Conservation (phyloP, 2,113 vertebrate genomes). For the Mastomys coucha region DNA sequence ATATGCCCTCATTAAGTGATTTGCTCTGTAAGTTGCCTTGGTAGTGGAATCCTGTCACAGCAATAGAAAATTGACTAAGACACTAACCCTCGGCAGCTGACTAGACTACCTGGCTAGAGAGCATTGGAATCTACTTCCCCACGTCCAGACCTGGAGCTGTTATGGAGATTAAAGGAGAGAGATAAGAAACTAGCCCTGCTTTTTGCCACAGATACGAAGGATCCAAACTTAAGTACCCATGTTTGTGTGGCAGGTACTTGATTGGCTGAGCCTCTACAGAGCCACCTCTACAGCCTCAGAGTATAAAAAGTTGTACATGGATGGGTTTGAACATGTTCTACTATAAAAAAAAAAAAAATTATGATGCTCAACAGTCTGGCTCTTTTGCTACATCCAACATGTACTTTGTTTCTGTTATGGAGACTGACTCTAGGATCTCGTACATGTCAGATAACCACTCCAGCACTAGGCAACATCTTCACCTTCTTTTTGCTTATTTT, state of each 20-base stretch:
- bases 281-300: background rate
- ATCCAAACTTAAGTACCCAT: background rate
- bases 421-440: background rate
- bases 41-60: background rate
- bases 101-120: background rate
- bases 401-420: background rate
- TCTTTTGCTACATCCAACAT: background rate
- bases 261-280: background rate
- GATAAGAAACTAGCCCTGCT: background rate
- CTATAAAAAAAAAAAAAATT: background rate
- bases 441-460: background rate
- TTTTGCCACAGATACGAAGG: background rate
- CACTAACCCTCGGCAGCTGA: background rate
- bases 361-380: accelerated
- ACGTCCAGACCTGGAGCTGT: background rate
- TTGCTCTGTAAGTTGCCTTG: background rate
- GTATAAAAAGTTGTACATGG: background rate
- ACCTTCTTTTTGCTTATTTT: background rate
- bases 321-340: background rate
- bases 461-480: too few relatives aligned
- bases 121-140: background rate
- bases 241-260: too few relatives aligned
- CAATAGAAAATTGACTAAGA: background rate
- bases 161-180: background rate
- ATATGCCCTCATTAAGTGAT: background rate